Conservation (phyloP, 2,113 vertebrate species). For the Seriola quinqueradiata region DNA sequence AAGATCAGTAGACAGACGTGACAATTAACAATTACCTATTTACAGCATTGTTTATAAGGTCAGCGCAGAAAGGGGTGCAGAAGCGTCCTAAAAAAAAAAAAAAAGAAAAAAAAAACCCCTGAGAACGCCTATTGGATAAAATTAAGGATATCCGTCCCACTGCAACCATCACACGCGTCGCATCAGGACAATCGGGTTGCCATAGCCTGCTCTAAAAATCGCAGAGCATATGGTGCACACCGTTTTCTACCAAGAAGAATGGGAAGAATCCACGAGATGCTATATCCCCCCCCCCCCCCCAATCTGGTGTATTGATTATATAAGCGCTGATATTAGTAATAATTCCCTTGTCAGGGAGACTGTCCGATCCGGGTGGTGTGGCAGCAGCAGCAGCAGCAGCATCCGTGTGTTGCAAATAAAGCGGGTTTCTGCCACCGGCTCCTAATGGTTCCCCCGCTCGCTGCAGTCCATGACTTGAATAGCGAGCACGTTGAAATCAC, state of each 20-base stretch:
- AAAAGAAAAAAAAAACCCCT: slow-evolving; percentile 1
- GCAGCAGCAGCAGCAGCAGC: slow-evolving; percentile 41
- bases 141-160: slow-evolving; percentile 74
- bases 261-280: slow-evolving; percentile 37
- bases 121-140: slow-evolving; percentile 63
- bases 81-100: slow-evolving; percentile 41
- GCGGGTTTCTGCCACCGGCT: slow-evolving; percentile 53
- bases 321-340: slow-evolving; percentile 66
- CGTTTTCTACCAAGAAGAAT: slow-evolving; percentile 41
- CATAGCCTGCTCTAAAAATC: slow-evolving; percentile 58
- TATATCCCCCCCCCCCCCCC: slow-evolving; percentile 12
- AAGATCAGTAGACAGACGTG: background rate
- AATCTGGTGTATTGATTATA: slow-evolving; percentile 65
- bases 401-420: slow-evolving; percentile 60
- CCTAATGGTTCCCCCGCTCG: slow-evolving; percentile 64
- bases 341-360: slow-evolving; percentile 60
- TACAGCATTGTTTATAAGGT: slow-evolving; percentile 53
- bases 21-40: slow-evolving; percentile 41
- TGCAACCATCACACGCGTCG: slow-evolving; percentile 70
- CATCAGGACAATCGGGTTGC: slow-evolving; percentile 64
- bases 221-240: slow-evolving; percentile 56
- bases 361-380: slow-evolving; percentile 51
- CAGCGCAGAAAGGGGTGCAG: slow-evolving; percentile 46
- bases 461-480: slow-evolving; percentile 78
- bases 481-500: slow-evolving; percentile 71